Evolutionary conservation across 1,140 invertebrate genomes (phyloP), one percentile per base, ranked within the genome.

Genomic region (Cylas formicarius): DNA sequence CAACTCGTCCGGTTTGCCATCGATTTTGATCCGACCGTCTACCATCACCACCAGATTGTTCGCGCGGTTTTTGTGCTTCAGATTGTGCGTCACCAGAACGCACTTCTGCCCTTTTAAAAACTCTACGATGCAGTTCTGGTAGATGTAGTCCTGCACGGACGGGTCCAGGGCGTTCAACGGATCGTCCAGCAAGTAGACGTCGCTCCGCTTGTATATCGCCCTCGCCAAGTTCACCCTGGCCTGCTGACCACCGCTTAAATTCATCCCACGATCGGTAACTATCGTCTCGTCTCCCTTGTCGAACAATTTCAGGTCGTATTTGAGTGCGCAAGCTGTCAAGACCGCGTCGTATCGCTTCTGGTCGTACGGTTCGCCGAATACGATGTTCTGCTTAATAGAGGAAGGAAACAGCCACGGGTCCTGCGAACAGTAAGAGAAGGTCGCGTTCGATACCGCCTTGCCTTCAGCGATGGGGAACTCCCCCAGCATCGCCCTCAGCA

Each of bases 161-260:
- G 83, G 72, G 62, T 91, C 87, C 1, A 91, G 83, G 34, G 36
- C 38, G 13, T 41, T 50, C 24, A 50, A 28, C 4, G 48, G 84
- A 67, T 90, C 86, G 62, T 90, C 87, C 8, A 90, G 63, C 0
- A 90, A 64, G 56, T 86, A 90, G 23, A 90, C 76, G 52, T 85
- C 81, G 4, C 80, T 77, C 63, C 82, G 75, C 38, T 78, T 75
- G 65, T 92, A 92, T 4, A 91, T 71, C 10, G 86, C 79, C 38
- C 88, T 76, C 0, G 89, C 89, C 17, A 93, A 67, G 58, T 87
- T 91, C 2, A 96, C 84, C 55, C 91, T 76, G 0, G 90, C 90
- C 55, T 87, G 82, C 67, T 97, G 92, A 29, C 93, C 87, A 22
- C 86, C 87, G 53, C 82, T 86, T 3, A 89, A 65, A 22, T 78